These are phyloP conservation scores for Serrognathus titanus DNA, from an alignment of 2,888 invertebrate species.

Conservation along the genomic window DNA sequence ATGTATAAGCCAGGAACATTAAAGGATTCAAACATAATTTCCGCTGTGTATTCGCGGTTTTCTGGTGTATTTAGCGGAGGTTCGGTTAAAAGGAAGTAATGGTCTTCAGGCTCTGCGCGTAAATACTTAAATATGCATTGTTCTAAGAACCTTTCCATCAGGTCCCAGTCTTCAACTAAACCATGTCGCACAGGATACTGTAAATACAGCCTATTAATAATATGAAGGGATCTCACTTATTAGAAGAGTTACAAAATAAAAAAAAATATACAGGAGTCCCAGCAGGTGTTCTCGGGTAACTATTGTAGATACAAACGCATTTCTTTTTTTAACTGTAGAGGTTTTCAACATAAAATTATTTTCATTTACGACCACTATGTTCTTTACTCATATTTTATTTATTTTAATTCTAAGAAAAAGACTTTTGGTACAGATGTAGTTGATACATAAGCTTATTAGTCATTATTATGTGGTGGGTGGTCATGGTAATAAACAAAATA, in stretches of 20 bases:
- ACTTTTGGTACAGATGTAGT: too few relatives aligned
- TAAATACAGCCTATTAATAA: slow-evolving; percentile 21
- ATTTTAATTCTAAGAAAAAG: too few relatives aligned
- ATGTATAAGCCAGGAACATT: slow-evolving; percentile 99
- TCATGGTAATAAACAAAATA: too few relatives aligned
- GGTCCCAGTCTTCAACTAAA: slow-evolving; percentile 98
- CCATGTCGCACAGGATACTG: slow-evolving; percentile 99
- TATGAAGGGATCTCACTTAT: background rate
- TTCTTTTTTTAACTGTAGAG: too few relatives aligned
- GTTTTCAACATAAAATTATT: too few relatives aligned
- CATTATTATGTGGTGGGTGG: too few relatives aligned
- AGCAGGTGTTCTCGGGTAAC: too few relatives aligned
- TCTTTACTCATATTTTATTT: too few relatives aligned
- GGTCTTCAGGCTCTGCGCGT: slow-evolving; percentile 98
- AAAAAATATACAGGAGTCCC: too few relatives aligned
- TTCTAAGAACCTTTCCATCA: slow-evolving; percentile 98
- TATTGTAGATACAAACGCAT: too few relatives aligned
- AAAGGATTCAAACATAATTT: slow-evolving; percentile 99
- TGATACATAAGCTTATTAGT: too few relatives aligned
- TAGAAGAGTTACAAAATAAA: background rate
- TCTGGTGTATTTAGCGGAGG: slow-evolving; percentile 99
- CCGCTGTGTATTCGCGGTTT: slow-evolving; percentile 92
- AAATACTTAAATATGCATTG: slow-evolving; percentile 99
- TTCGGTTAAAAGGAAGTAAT: slow-evolving; percentile 96
- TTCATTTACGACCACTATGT: too few relatives aligned